Evolutionary conservation across 2,797 vertebrate genomes (phyloP).

Genomic region (Novumbra hubbsi): DNA sequence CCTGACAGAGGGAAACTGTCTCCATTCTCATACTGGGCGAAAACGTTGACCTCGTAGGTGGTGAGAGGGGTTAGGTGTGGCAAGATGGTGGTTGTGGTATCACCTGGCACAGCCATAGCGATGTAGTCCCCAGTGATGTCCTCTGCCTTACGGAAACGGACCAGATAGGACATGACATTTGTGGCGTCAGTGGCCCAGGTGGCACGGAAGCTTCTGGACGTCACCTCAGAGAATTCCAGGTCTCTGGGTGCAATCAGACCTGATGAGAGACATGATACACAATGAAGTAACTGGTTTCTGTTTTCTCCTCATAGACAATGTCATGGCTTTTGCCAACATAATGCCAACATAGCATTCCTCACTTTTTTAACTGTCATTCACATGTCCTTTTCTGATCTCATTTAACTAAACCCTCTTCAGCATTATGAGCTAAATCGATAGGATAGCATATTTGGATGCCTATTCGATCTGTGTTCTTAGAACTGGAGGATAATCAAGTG

Average conservation of each 20-base stretch:
- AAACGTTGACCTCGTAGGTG: conserved; percentile 87
- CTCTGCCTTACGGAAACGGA: conserved; percentile 85
- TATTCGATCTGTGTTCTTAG: conserved; percentile 29
- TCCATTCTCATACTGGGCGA: conserved; percentile 90
- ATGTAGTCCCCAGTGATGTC: conserved; percentile 81
- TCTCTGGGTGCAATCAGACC: conserved; percentile 83
- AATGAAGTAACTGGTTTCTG: conserved; percentile 10
- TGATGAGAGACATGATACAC: conserved; percentile 40
- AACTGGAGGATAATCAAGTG: conserved; percentile 13
- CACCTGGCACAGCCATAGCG: conserved; percentile 81
- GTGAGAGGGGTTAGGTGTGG: conserved; percentile 86
- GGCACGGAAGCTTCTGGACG: conserved; percentile 89
- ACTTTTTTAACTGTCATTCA: not conserved
- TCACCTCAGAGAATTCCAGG: conserved; percentile 86
- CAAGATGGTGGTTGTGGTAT: conserved; percentile 79
- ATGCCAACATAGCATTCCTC: not conserved
- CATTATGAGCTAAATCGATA: conserved; percentile 7
- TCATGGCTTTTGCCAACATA: not conserved
- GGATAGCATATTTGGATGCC: not conserved
- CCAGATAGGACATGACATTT: conserved; percentile 81
- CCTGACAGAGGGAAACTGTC: conserved; percentile 87
- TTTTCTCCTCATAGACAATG: not conserved
- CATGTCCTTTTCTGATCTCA: not conserved
- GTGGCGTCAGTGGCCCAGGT: conserved; percentile 81
- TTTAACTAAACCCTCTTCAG: not conserved